A percentile compares a stretch with the other conserved stretches of the same genome.
phyloP scores from a whole-genome alignment of 2,797 vertebrate species.

The Clarias platycephalus region DNA sequence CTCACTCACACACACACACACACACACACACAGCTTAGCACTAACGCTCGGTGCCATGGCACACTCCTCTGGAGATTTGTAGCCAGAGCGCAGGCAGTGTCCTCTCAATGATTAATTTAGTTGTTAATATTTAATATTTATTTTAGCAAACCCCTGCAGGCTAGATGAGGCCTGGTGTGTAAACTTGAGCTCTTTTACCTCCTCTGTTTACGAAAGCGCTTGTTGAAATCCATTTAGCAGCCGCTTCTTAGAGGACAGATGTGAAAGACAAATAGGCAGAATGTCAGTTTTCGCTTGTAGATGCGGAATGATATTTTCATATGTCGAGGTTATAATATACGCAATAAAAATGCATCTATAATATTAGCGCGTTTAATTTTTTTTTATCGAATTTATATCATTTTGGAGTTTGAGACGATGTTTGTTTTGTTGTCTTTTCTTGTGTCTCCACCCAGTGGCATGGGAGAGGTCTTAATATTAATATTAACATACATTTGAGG shows the following conservation, averaged over 20 bases:
- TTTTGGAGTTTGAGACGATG: background rate
- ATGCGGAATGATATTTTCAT: background rate
- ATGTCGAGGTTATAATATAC: background rate
- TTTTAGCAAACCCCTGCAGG: conserved; percentile 68
- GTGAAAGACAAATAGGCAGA: background rate
- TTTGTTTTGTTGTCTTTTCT: conserved; percentile 16
- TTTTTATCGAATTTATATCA: background rate
- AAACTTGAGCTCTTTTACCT: conserved; percentile 55
- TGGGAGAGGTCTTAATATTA: conserved; percentile 61
- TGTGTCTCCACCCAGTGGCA: conserved; percentile 81
- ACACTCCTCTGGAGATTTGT: conserved; percentile 65
- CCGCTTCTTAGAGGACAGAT: conserved; percentile 35
- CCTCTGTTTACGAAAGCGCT: conserved; percentile 47
- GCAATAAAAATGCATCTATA: background rate
- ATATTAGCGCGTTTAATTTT: background rate
- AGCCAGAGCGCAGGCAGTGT: conserved; percentile 70
- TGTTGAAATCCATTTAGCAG: conserved; percentile 55
- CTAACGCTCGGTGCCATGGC: conserved; percentile 62
- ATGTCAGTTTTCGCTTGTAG: background rate
- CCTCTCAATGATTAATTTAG: conserved; percentile 73
- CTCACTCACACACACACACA: conserved; percentile 28
- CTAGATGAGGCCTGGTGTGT: conserved; percentile 63
- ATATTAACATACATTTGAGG: conserved; percentile 65
- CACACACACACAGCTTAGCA: conserved; percentile 63
- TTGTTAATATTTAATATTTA: conserved; percentile 77